Evolutionary conservation across 2,888 invertebrate species (phyloP), one percentile per base, ranked within the genome.

Genomic region (Teleogryllus oceanicus): DNA sequence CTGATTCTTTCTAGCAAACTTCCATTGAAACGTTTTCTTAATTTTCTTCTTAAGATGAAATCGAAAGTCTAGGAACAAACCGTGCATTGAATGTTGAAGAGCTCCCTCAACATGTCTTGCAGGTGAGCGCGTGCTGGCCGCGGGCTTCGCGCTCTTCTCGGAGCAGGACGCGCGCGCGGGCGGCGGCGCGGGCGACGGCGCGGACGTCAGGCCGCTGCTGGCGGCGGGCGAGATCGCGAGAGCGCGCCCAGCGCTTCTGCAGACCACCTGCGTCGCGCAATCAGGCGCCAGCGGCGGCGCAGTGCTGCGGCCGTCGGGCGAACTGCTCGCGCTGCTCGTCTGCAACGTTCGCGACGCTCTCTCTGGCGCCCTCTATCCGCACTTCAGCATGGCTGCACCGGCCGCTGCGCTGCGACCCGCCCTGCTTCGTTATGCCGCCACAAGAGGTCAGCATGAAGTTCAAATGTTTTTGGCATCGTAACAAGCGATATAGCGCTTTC

Each of bases 251-350:
- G 89, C 88, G 81, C 89, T 91, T 89, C 85, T 92, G 80, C 91
- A 91, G 85, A 91, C 91, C 0, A 91, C 91, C 1, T 92, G 92
- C 84, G 90, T 90, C 84, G 89, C 91, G 13, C 91, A 91, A 85
- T 90, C 90, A 0, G 92, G 92, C 0, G 89, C 89, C 83, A 92
- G 92, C 82, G 92, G 92, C 3, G 92, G 92, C 0, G 90, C 91
- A 8, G 89, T 92, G 83, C 87, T 90, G 83, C 87, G 90, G 21
- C 84, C 88, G 75, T 87, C 86, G 81, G 85, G 84, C 2, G 76
- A 37, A 24, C 78, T 82, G 50, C 20, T 82, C 5, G 92, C 90
- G 8, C 86, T 92, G 74, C 88, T 91, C 76, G 91, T 91, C 3
- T 90, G 90, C 85, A 92, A 91, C 84, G 89, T 89, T 12, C 89